A percentile compares a stretch with the other conserved stretches of the same genome.
These are phyloP conservation scores for Pelecanus crispus DNA, from an alignment of 2,113 vertebrate species.

Conservation along the genomic window DNA sequence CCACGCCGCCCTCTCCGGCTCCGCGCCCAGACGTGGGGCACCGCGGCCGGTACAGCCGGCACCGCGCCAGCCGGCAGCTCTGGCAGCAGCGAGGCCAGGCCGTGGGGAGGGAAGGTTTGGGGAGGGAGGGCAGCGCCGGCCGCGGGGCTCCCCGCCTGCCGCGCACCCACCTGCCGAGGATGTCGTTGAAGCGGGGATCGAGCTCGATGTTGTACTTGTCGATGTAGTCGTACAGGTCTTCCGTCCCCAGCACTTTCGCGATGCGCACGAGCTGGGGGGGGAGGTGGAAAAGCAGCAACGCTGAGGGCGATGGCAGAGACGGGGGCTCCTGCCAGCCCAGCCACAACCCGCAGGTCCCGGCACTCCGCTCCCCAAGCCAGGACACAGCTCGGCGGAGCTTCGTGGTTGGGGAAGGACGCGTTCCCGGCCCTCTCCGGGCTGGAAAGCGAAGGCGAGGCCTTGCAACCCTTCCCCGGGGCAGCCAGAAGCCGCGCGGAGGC, in stretches of 20 bases:
- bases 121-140: neutral
- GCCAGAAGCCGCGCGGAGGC: neutral
- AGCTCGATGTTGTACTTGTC: slow-evolving; percentile 83
- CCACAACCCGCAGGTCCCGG: neutral
- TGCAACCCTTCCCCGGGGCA: neutral
- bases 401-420: neutral
- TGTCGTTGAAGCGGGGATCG: slow-evolving; percentile 80
- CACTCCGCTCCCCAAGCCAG: too few species aligned
- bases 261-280: slow-evolving; percentile 83
- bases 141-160: too few species aligned
- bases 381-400: neutral
- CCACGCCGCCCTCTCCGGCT: neutral
- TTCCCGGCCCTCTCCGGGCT: accelerated
- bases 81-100: too few species aligned
- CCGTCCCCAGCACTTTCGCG: slow-evolving; percentile 79
- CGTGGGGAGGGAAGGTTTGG: too few species aligned
- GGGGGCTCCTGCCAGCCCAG: neutral
- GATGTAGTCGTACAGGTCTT: slow-evolving; percentile 81
- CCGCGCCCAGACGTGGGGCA: neutral
- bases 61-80: too few species aligned
- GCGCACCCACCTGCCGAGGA: slow-evolving; percentile 72
- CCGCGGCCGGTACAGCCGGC: too few species aligned
- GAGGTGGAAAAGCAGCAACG: accelerated
- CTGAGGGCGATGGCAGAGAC: neutral
- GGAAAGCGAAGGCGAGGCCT: neutral